These are phyloP conservation scores for Phalacrocorax carbo DNA, from an alignment of 2,113 vertebrate species.

Conservation along the genomic window DNA sequence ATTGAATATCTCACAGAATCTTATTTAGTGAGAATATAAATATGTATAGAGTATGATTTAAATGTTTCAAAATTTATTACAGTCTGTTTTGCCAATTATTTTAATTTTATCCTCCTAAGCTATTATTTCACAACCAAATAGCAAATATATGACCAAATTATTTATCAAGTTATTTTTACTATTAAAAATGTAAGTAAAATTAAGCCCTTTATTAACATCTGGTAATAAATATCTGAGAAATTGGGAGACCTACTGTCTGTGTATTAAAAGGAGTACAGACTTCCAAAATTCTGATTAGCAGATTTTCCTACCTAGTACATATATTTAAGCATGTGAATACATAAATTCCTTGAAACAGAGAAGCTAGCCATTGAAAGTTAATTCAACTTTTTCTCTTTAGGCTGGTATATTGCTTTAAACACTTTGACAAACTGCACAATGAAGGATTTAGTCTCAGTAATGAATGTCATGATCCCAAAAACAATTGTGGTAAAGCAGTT, in stretches of 20 bases:
- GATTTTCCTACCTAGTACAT: background rate
- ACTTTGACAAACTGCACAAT: conserved; percentile 32
- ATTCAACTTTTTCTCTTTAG: conserved; percentile 31
- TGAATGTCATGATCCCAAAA: conserved; percentile 39
- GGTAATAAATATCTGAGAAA: background rate
- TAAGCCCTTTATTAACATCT: background rate
- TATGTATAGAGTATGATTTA: background rate
- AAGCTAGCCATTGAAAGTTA: background rate
- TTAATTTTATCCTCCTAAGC: background rate
- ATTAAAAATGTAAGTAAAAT: background rate
- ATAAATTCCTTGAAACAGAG: background rate
- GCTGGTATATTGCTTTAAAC: background rate
- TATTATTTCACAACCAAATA: background rate
- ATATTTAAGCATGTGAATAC: background rate
- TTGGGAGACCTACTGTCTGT: background rate
- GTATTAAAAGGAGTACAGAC: background rate
- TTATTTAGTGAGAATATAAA: background rate
- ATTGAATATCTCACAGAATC: background rate
- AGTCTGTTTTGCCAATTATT: background rate
- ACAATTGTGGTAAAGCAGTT: conserved; percentile 8
- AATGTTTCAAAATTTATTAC: background rate
- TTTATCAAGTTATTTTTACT: background rate
- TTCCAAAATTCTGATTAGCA: background rate
- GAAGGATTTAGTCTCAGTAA: conserved; percentile 54
- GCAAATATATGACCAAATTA: background rate